phyloP scores from a whole-genome alignment of 2,888 invertebrate species.

The Nephrotoma flavescens region DNA sequence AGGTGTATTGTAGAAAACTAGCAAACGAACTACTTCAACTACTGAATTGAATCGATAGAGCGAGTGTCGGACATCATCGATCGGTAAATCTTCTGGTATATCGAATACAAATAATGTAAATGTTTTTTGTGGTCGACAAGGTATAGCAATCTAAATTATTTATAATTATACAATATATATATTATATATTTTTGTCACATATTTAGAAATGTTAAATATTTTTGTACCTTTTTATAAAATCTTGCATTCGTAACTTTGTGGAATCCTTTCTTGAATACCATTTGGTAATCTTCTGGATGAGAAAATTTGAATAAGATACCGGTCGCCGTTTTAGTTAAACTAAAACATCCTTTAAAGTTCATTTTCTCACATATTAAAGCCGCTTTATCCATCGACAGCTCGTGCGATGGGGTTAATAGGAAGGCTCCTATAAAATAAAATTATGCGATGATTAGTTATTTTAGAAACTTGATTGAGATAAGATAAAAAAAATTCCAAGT shows the following conservation, averaged over 20 bases:
- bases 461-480: background rate
- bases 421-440: slow-evolving; percentile 45
- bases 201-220: background rate
- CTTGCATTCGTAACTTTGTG: slow-evolving; percentile 75
- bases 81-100: slow-evolving; percentile 69
- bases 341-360: slow-evolving; percentile 76
- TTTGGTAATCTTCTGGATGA: slow-evolving; percentile 72
- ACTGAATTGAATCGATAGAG: slow-evolving; percentile 65
- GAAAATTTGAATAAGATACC: slow-evolving; percentile 81
- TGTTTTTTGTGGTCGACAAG: slow-evolving; percentile 76
- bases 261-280: slow-evolving; percentile 75
- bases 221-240: slow-evolving; percentile 65
- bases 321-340: slow-evolving; percentile 74
- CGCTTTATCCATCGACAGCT: slow-evolving; percentile 73
- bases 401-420: slow-evolving; percentile 71
- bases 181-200: background rate
- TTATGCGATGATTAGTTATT: background rate
- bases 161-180: slow-evolving; percentile 9
- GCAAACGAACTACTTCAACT: slow-evolving; percentile 61
- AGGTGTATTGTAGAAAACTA: slow-evolving; percentile 20
- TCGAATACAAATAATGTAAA: slow-evolving; percentile 71
- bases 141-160: slow-evolving; percentile 51
- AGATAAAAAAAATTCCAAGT: too few species aligned
- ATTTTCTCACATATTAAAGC: slow-evolving; percentile 77
- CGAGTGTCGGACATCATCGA: slow-evolving; percentile 71